Conservation (phyloP, 2,113 vertebrate genomes). For the Glareola pratincola region DNA sequence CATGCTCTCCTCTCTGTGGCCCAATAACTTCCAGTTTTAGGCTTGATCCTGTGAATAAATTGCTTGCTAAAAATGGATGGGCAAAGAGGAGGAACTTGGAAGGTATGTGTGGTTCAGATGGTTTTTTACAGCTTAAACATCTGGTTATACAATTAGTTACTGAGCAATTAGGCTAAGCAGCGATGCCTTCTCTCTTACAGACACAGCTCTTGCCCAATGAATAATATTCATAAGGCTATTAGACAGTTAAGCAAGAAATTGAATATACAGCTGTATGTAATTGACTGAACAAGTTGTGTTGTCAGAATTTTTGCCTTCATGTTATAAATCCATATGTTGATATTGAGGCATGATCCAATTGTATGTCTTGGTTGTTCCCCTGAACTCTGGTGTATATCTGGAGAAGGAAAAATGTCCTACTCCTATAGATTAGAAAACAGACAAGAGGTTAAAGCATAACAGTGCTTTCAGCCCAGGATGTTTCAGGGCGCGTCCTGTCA, state of each 20-base stretch:
- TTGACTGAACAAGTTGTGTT: not conserved
- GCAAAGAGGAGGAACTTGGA: not conserved
- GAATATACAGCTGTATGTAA: not conserved
- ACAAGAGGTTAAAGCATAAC: not conserved
- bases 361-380: too few species aligned
- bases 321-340: not conserved
- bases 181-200: not conserved
- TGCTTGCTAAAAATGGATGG: not conserved
- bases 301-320: not conserved
- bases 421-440: not conserved
- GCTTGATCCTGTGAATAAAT: not conserved
- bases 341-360: not conserved
- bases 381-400: accelerated
- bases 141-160: not conserved
- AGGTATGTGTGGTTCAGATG: not conserved
- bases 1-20: not conserved
- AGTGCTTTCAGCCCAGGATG: not conserved
- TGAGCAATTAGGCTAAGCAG: not conserved
- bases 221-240: not conserved
- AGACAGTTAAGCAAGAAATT: not conserved
- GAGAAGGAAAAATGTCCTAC: not conserved
- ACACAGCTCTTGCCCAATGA: not conserved
- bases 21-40: not conserved
- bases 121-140: not conserved
- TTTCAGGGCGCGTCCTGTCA: not conserved